Evolutionary conservation across 2,113 vertebrate species (phyloP).

Genomic region (Hippocampus mohnikei): DNA sequence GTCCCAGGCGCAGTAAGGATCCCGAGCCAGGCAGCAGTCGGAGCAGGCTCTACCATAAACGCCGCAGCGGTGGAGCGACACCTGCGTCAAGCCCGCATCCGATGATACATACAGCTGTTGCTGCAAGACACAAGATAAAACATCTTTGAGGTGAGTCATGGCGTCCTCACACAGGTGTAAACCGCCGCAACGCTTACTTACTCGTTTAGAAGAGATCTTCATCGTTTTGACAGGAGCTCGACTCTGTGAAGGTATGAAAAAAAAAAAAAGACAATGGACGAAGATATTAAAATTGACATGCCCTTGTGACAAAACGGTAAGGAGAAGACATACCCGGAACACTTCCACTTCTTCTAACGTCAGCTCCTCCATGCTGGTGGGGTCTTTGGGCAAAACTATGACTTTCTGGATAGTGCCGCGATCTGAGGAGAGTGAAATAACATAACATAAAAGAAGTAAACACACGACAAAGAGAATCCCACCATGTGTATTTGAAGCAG

Average conservation of each 20-base stretch:
- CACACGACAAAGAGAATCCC: no score
- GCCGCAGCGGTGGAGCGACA: conserved; percentile 78
- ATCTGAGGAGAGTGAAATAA: conserved; percentile 50
- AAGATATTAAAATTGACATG: background rate
- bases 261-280: background rate
- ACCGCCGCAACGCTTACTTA: conserved; percentile 36
- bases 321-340: conserved; percentile 70
- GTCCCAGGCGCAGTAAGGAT: conserved; percentile 84
- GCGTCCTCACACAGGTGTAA: background rate
- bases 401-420: conserved; percentile 82
- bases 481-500: no score
- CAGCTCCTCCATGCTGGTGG: conserved; percentile 75
- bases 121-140: conserved; percentile 52
- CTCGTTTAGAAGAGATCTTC: conserved; percentile 82
- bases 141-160: background rate
- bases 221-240: conserved; percentile 77
- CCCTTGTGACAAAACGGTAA: background rate
- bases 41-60: conserved; percentile 81
- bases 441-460: no score
- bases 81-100: conserved; percentile 79
- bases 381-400: conserved; percentile 78
- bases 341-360: conserved; percentile 81
- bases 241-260: conserved; percentile 51
- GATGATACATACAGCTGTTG: conserved; percentile 85
- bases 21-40: conserved; percentile 81